phyloP scores from a whole-genome alignment of 1,140 invertebrate species.

The Drosophila teissieri region DNA sequence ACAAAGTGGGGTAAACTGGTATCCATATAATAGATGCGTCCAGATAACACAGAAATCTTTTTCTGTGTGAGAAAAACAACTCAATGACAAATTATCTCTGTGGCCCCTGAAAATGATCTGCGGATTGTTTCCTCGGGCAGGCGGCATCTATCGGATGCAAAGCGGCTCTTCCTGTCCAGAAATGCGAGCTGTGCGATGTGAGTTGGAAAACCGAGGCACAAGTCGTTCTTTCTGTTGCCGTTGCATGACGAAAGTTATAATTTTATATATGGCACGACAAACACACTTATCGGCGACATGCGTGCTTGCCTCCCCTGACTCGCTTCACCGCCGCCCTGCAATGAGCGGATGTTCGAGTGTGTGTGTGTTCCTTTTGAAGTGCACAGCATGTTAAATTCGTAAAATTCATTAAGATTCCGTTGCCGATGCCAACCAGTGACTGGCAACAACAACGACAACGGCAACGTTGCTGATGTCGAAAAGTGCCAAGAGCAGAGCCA shows the following conservation, averaged over 20 bases:
- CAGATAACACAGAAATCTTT: too few species aligned
- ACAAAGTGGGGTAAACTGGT: neutral
- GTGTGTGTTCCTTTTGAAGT: conserved; percentile 79
- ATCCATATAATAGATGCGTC: neutral
- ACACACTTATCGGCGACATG: conserved; percentile 81
- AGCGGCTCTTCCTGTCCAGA: conserved; percentile 38
- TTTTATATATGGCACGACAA: conserved; percentile 82
- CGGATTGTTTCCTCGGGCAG: conserved; percentile 23
- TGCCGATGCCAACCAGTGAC: conserved; percentile 75
- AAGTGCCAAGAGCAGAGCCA: conserved; percentile 78
- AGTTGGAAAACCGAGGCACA: conserved; percentile 20
- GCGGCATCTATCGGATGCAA: conserved; percentile 17
- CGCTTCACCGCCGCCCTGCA: neutral
- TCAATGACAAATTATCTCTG: conserved; percentile 7
- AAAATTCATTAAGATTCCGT: conserved; percentile 83
- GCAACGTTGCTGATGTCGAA: conserved; percentile 63
- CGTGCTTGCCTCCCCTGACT: conserved; percentile 41
- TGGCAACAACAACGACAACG: conserved; percentile 37
- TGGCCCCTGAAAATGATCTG: conserved; percentile 20
- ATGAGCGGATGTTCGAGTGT: conserved; percentile 27
- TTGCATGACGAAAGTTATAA: conserved; percentile 82
- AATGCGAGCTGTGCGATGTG: conserved; percentile 25
- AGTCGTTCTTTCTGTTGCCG: conserved; percentile 33
- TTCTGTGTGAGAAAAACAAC: neutral
- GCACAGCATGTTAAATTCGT: conserved; percentile 83